Evolutionary conservation across 2,113 vertebrate genomes (phyloP).

Genomic region (Toxostoma redivivum): DNA sequence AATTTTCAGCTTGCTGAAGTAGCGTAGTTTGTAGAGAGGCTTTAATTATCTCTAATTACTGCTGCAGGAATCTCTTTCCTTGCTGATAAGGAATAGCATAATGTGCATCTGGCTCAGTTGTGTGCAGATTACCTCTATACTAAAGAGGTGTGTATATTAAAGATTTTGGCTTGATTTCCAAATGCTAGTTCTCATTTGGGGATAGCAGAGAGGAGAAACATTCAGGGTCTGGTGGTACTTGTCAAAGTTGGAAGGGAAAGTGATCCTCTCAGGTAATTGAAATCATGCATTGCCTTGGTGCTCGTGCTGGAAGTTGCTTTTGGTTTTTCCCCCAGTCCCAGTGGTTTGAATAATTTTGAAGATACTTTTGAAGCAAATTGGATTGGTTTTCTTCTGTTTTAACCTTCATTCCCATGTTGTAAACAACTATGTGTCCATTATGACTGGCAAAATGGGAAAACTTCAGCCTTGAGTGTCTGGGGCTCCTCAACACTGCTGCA

Average conservation of each 20-base stretch:
- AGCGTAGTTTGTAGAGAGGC: neutral
- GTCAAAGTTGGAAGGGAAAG: neutral
- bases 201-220: neutral
- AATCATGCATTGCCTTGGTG: fast-evolving
- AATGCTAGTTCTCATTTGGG: neutral
- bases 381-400: neutral
- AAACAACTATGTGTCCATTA: neutral
- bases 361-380: neutral
- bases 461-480: neutral
- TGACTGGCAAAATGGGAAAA: neutral
- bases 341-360: neutral
- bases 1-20: constrained; percentile 4
- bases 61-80: constrained; percentile 35
- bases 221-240: neutral
- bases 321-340: neutral
- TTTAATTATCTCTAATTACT: neutral
- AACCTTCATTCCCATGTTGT: neutral
- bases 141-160: neutral
- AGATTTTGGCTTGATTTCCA: constrained; percentile 17
- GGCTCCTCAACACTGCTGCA: neutral
- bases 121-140: neutral
- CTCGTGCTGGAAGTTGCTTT: neutral
- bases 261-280: neutral
- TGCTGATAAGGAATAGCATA: constrained; percentile 22
- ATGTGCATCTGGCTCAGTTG: neutral